Conservation (phyloP, 2,797 vertebrate genomes). For the Echiichthys vipera region DNA sequence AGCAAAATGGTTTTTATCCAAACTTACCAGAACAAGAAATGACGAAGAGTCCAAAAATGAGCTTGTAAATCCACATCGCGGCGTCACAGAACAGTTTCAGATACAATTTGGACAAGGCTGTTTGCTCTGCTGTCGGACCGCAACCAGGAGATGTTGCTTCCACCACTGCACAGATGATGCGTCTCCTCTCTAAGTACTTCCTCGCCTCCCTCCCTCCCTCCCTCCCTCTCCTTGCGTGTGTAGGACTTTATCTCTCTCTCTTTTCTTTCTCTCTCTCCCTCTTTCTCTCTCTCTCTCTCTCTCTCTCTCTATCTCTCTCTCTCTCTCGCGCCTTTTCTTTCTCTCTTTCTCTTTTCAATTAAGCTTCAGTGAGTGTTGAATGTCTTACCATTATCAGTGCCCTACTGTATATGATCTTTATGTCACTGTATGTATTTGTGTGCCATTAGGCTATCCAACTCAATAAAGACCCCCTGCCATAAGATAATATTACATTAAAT, state of each 20-base stretch:
- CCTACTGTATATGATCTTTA: too few relatives aligned
- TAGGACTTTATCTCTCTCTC: slow-evolving; percentile 31
- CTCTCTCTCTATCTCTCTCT: slow-evolving; percentile 14
- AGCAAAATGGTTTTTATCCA: slow-evolving; percentile 15
- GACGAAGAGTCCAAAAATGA: slow-evolving; percentile 82
- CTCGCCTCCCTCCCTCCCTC: slow-evolving; percentile 20
- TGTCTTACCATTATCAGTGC: background rate
- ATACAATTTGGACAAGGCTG: background rate
- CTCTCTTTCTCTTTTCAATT: background rate
- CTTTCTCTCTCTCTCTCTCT: background rate
- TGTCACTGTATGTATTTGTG: background rate
- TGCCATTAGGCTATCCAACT: background rate
- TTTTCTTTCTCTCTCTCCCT: slow-evolving; percentile 3
- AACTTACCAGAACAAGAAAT: slow-evolving; percentile 83
- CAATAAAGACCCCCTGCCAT: background rate
- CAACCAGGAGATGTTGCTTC: slow-evolving; percentile 67
- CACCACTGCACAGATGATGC: slow-evolving; percentile 79
- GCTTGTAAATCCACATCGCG: slow-evolving; percentile 90
- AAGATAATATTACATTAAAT: background rate
- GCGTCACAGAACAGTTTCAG: slow-evolving; percentile 10
- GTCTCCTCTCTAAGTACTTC: slow-evolving; percentile 76
- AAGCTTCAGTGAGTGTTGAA: background rate
- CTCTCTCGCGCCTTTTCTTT: slow-evolving; percentile 1
- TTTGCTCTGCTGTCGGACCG: slow-evolving; percentile 43
- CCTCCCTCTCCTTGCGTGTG: slow-evolving; percentile 3